Percentiles rank a stretch among this genome's conserved stretches.
Evolutionary conservation across 2,797 vertebrate species (phyloP).

Genomic region (Cetoscarus ocellatus): DNA sequence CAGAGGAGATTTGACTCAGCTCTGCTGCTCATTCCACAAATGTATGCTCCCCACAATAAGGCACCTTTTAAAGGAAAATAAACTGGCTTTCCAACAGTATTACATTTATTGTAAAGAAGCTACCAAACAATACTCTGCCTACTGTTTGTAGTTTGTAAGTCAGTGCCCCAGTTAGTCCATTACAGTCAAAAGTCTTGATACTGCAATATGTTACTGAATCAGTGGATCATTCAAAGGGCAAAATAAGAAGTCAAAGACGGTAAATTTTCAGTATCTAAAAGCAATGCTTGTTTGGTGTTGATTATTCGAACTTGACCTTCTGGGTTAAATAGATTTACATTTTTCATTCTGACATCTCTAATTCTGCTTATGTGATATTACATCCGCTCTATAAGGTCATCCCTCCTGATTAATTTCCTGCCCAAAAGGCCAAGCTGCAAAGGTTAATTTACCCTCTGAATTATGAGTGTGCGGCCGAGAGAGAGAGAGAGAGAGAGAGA

Average conservation of each 20-base stretch:
- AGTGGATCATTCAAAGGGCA: background rate
- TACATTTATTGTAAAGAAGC: no score
- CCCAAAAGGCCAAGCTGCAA: slow-evolving; percentile 50
- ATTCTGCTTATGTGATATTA: slow-evolving; percentile 29
- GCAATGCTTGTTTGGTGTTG: background rate
- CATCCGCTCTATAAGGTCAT: slow-evolving; percentile 13
- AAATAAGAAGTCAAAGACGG: background rate
- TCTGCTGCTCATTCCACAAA: no score
- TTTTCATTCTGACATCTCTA: slow-evolving; percentile 33
- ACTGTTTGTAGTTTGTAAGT: no score
- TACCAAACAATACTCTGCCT: no score
- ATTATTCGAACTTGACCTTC: slow-evolving; percentile 56
- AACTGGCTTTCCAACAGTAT: no score
- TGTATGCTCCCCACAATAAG: no score
- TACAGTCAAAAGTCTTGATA: no score
- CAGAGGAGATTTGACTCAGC: no score
- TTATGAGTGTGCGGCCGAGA: slow-evolving; percentile 16
- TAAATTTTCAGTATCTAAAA: background rate
- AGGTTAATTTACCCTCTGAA: slow-evolving; percentile 54
- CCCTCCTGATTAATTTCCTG: slow-evolving; percentile 20
- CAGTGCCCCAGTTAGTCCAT: no score
- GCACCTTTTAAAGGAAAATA: no score
- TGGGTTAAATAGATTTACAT: slow-evolving; percentile 1
- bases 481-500: background rate
- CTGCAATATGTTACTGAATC: background rate